phyloP scores from a whole-genome alignment of 2,113 vertebrate genomes.

The Craseonycteris thonglongyai region DNA sequence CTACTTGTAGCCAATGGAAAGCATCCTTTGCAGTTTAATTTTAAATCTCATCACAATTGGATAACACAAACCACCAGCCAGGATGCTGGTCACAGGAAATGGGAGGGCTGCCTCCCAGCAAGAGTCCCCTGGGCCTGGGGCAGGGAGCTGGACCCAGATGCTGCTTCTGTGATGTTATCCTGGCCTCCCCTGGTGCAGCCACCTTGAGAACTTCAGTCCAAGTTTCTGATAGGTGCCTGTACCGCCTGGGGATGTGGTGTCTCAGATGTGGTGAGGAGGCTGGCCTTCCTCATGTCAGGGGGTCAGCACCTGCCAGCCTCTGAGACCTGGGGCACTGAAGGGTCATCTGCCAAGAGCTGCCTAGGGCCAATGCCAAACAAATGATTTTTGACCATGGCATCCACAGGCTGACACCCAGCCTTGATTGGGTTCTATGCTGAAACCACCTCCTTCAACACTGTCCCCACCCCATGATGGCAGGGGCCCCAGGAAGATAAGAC shows the following conservation, averaged over 20 bases:
- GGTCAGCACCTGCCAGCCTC: accelerated
- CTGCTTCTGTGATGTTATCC: neutral
- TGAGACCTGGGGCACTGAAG: accelerated
- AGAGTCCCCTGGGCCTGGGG: conserved; percentile 41
- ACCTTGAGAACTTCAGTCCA: conserved; percentile 38
- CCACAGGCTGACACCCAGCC: neutral
- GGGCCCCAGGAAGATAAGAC: conserved; percentile 60
- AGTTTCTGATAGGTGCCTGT: neutral
- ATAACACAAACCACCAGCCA: conserved; percentile 53
- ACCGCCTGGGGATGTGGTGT: accelerated
- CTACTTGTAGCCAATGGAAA: conserved; percentile 59
- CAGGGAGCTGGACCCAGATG: conserved; percentile 42
- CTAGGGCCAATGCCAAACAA: neutral
- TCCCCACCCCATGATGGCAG: neutral
- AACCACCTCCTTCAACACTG: neutral
- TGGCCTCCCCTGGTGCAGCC: neutral
- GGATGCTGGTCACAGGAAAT: conserved; percentile 62
- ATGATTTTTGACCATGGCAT: neutral
- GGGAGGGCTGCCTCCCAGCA: conserved; percentile 51
- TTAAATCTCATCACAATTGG: conserved; percentile 69
- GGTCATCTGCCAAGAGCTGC: neutral
- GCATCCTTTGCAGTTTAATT: conserved; percentile 53
- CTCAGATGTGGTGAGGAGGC: neutral
- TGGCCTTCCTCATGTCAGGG: accelerated
- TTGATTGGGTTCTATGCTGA: neutral